Conservation (phyloP, 1,140 invertebrate species). For the Drosophila truncata region DNA sequence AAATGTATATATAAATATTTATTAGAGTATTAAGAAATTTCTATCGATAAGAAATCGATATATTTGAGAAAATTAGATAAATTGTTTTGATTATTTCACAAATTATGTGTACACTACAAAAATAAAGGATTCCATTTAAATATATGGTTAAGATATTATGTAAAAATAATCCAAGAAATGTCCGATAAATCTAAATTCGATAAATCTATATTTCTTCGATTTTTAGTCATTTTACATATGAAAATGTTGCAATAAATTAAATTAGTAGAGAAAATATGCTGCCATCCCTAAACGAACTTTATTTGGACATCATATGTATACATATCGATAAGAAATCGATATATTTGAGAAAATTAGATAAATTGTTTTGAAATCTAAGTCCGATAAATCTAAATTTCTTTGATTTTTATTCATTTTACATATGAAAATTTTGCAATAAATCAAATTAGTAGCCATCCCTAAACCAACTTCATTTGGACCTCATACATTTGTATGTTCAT, state of each 20-base stretch:
- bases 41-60: neutral
- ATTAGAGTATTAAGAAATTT: too few species aligned
- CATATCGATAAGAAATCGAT: neutral
- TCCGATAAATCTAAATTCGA: neutral
- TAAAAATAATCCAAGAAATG: neutral
- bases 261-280: too few species aligned
- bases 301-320: neutral
- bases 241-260: neutral
- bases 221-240: too few species aligned
- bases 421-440: too few species aligned
- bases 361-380: neutral
- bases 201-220: neutral
- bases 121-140: neutral
- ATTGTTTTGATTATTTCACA: neutral
- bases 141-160: neutral
- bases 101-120: neutral
- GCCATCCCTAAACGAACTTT: too few species aligned
- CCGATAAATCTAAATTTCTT: neutral
- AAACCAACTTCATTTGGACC: neutral
- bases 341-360: rapidly evolving
- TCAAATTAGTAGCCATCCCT: neutral
- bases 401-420: too few species aligned
- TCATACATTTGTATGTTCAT: neutral
- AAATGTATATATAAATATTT: too few species aligned
- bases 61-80: rapidly evolving